Evolutionary conservation across 2,888 invertebrate genomes (phyloP), one percentile per base, ranked within the genome.

Genomic region (Cerastis leucographa): DNA sequence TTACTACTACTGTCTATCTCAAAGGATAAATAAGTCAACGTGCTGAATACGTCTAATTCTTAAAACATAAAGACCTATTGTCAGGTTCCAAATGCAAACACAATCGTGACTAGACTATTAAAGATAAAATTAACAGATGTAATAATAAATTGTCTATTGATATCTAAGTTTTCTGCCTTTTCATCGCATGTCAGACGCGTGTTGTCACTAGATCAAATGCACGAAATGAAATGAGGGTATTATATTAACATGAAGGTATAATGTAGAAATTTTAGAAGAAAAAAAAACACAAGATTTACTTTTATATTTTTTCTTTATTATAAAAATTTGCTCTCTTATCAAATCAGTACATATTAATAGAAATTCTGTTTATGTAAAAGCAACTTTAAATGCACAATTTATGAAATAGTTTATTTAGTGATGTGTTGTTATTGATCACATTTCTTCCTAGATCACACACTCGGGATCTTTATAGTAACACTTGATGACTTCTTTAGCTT

Each of bases 131-230:
- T 68, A 84, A 22, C 17, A 61, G 25, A 6, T 70, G 14, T 79
- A 42, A 54, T 66, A 79, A 79, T 62, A 44, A 69, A 68, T 67
- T 68, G 51, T 8, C 19, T 66, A 68, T 68, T 46, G 51, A 49
- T 35, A n/a, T 35, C 14, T 6, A 14, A 35, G 6, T 8, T 51
- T 62, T 68, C 7, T 62, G 12, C 3, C 19, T 44, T 62, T n/a
- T 19, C 6, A 19, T 59, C 19, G 35, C 17, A 76, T 46, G 11
- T 84, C 80, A 84, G 86, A 86, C 83, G 81, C 86, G 67, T 86
- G 88, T 83, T 89, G 88, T 90, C 86, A 87, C 85, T 84, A 87
- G 84, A 89, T 89, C 91, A 91, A 91, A 89, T 90, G 93, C 93
- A 94, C 92, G 91, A 89, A 88, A 87, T 88, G 79, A 89, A 82